Evolutionary conservation across 2,113 vertebrate species (phyloP).

Genomic region (Alces alces): DNA sequence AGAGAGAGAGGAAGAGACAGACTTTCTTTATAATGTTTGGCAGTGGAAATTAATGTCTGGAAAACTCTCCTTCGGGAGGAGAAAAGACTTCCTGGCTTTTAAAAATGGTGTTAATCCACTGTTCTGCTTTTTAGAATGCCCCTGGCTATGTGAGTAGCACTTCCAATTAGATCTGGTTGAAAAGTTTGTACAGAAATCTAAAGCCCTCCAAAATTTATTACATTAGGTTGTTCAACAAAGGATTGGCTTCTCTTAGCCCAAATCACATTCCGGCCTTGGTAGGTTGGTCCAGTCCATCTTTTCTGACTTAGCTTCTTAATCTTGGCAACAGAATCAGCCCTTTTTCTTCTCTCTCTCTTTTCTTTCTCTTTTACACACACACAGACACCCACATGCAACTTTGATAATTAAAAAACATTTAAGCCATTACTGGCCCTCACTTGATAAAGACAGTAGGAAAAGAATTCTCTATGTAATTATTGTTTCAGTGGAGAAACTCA

Average conservation of each 20-base stretch:
- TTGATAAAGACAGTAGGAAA: background rate
- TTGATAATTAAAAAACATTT: background rate
- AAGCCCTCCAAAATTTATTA: slow-evolving; percentile 3
- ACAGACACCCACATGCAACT: too few species aligned
- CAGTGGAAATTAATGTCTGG: slow-evolving; percentile 36
- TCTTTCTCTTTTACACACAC: background rate
- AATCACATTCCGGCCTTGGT: background rate
- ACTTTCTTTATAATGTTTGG: background rate
- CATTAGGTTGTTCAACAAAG: background rate
- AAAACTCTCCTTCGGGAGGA: background rate
- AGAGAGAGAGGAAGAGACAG: background rate
- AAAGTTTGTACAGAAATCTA: slow-evolving; percentile 44
- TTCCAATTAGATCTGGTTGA: slow-evolving; percentile 49
- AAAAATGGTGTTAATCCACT: slow-evolving; percentile 34
- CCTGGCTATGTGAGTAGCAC: background rate
- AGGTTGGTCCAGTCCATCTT: background rate
- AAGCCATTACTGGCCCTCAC: background rate
- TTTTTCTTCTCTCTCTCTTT: background rate
- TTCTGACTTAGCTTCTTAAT: slow-evolving; percentile 7
- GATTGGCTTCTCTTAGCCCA: background rate
- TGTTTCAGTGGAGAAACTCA: background rate
- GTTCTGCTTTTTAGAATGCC: slow-evolving; percentile 26
- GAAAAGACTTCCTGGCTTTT: slow-evolving; percentile 36
- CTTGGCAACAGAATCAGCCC: background rate
- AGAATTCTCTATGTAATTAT: background rate